phyloP scores from a whole-genome alignment of 2,888 invertebrate genomes.

The Drosophila antonietae region DNA sequence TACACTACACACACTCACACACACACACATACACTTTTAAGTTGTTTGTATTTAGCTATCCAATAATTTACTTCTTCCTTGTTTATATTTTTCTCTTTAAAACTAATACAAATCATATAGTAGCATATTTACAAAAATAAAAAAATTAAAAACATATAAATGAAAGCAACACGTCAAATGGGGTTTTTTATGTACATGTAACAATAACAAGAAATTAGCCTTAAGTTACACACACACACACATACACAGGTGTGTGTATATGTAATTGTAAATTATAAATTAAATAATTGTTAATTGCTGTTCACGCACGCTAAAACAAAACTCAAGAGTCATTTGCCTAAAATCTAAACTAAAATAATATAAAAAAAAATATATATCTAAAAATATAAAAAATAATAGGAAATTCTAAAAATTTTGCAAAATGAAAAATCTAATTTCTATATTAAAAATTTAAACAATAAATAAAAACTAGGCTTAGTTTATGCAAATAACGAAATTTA shows the following conservation, averaged over 20 bases:
- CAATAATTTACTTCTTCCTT: conserved; percentile 50
- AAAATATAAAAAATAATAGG: conserved; percentile 23
- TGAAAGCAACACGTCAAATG: conserved; percentile 36
- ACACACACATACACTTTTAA: conserved; percentile 33
- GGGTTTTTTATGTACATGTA: conserved; percentile 51
- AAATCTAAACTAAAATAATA: conserved; percentile 13
- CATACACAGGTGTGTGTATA: conserved; percentile 9
- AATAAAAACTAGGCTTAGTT: conserved; percentile 44
- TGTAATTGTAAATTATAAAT: conserved; percentile 35
- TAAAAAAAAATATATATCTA: conserved; percentile 3
- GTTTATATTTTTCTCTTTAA: conserved; percentile 52
- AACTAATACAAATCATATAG: conserved; percentile 45
- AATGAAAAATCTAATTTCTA: conserved; percentile 17
- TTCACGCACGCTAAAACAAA: conserved; percentile 62
- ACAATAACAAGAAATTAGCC: conserved; percentile 43
- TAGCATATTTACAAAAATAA: conserved; percentile 39
- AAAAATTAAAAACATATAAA: not conserved
- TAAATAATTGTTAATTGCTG: conserved; percentile 67
- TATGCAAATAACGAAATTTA: conserved; percentile 58
- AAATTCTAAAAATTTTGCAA: conserved; percentile 35
- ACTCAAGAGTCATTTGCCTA: conserved; percentile 59
- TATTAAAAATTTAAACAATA: conserved; percentile 2
- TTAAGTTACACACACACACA: conserved; percentile 46
- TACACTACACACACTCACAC: conserved; percentile 31
- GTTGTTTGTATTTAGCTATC: conserved; percentile 44